Evolutionary conservation across 1,140 invertebrate genomes (phyloP), one percentile per base, ranked within the genome.

Genomic region (Vollenhovia emeryi): DNA sequence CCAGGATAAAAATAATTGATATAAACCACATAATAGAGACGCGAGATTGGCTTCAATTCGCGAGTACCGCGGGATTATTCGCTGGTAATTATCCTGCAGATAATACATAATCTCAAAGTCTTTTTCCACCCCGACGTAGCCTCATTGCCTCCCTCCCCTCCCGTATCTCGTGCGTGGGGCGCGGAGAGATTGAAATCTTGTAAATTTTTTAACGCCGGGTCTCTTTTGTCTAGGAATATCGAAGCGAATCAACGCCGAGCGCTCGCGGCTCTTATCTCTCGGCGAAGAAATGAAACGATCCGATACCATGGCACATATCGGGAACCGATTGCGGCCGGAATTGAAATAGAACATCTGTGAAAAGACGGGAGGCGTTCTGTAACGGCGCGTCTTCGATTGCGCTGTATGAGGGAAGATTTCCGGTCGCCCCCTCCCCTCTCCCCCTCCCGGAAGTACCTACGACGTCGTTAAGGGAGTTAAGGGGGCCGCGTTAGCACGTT

Each of bases 241-340:
- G n/a, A 71, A 55, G 13, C 36, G 43, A 33, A 57, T 43, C 50
- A 48, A 57, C 78, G 43, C n/a, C 13, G 18, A 18, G 21, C 15
- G 15, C 30, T 36, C 33, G 3, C 3, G 50, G 50, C 24, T 66
- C 43, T 45, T 33, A 24, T 43, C 13, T 27, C 24, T 69, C 64
- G 50, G 27, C 43, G 33, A 27, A n/a, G 30, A 75, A 36, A 30
- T 15, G 24, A 71, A 21, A 73, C 33, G 43, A 45, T 66, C 40
- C 40, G 55, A 57, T 59, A 43, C 6, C 36, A 64, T 15, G 9
- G 15, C 13, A 24, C 1, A 3, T 80, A 57, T 57, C 24, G 50
- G 30, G 36, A 84, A 64, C 55, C 59, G 59, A 88, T 78, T 48
- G 76, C 36, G 55, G 48, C 3, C 59, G 24, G 43, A 78, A 66